Conservation (phyloP, 30 jellyfish, hydroid and myxozoan species). For the Aurelia aurita complex sp. Pacific region DNA sequence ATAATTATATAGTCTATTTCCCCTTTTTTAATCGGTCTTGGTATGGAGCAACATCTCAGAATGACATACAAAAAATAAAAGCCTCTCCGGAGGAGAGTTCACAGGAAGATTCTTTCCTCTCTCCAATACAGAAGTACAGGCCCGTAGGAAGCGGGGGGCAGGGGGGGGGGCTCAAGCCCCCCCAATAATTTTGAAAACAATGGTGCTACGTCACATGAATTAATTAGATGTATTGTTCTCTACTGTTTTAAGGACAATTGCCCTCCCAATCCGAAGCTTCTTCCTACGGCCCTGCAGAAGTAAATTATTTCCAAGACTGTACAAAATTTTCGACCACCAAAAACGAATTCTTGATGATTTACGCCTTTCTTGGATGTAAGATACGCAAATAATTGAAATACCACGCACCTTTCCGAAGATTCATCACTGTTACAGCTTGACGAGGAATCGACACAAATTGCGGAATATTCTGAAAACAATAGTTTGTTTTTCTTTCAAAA, state of each 20-base stretch:
- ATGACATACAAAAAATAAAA: too few species aligned
- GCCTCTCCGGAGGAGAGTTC: neutral
- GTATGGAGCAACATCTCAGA: neutral
- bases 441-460: neutral
- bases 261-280: too few species aligned
- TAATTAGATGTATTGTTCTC: too few species aligned
- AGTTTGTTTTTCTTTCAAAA: neutral
- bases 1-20: too few species aligned
- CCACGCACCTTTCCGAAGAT: neutral
- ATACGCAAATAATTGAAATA: neutral
- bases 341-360: neutral
- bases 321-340: neutral
- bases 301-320: neutral
- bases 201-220: too few species aligned
- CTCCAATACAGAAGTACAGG: neutral
- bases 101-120: neutral
- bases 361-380: constrained; percentile 1
- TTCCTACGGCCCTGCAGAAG: neutral
- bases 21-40: too few species aligned
- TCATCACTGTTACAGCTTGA: neutral
- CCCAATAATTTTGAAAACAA: too few species aligned
- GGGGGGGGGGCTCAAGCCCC: too few species aligned
- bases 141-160: too few species aligned
- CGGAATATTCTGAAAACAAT: constrained; percentile 1
- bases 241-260: too few species aligned